Evolutionary conservation across 2,113 vertebrate genomes (phyloP), one percentile per base, ranked within the genome.

Genomic region (Poecilia latipinna): DNA sequence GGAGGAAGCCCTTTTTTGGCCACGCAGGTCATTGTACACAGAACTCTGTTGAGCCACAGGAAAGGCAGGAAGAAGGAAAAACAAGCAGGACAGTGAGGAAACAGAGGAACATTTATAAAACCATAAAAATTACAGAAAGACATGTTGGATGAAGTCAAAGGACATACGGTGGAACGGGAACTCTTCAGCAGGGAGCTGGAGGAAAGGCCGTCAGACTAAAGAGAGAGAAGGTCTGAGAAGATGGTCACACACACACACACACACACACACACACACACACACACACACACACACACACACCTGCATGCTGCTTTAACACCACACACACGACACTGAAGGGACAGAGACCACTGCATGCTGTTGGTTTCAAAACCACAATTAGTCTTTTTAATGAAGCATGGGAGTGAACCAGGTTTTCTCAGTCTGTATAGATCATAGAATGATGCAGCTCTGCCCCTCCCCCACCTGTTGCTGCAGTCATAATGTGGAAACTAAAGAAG

Each of bases 131-230:
- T 70, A 51, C 39, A 22, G 4, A 12, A 19, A 42, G 28, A 67
- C 32, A 74, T 70, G 44, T 24, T 78, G 12, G n/a, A 13, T 66
- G 0, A 51, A 37, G 51, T 70, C 28, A 81, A 0, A 6, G 65
- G 94, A 95, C 95, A 90, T 95, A 96, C 94, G 91, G 95, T 94
- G 79, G 95, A 95, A 70, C 89, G 91, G 74, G 94, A 93, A 70
- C 72, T 93, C 91, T 92, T 95, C 84, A 95, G 91, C 63, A 79
- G 62, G 51, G 94, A 94, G 81, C 90, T 93, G 81, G 86, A 84
- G 85, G 90, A 91, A 48, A 91, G 80, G 79, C 80, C 79, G 39
- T 94, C 93, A 70, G 90, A 92, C 95, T 95, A 84, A 88, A 87
- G 86, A 91, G 77, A 88, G 69, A 88, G 70, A 57, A 84, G 73